Evolutionary conservation across 2,797 vertebrate genomes (phyloP), one percentile per base, ranked within the genome.

Genomic region (Diplodus puntazzo): DNA sequence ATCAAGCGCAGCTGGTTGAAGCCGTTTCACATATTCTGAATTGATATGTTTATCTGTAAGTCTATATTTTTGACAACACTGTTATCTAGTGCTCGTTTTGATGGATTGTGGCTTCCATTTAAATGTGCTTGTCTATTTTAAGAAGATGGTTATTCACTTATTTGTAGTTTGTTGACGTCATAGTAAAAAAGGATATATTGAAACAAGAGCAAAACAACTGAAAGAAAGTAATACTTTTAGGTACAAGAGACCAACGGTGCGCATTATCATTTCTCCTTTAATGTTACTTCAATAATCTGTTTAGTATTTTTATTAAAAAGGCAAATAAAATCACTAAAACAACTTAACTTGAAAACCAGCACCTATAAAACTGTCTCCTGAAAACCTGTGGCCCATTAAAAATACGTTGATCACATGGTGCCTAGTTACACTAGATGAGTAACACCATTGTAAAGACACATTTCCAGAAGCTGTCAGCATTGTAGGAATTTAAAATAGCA

Each of bases 361-460:
- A 25, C 12, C 2, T 42, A 34, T 52, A 57, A 5, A 34, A 61
- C 23, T 10, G 11, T 3, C 58, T 45, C 20, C 17, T 69, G 46
- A 50, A 23, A 13, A 43, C 23, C 39, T 53, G 34, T 69, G 20
- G 57, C 43, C 27, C 18, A 16, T 21, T 68, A 8, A 54, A 59
- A 42, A 13, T 25, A 72, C 27, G 60, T 57, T 39, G 54, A 65
- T 65, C 71, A 34, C 45, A 49, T 65, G 53, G 43, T 58, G 45
- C 45, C 45, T 42, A 13, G 27, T 58, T 50, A 1, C 18, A 21
- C 13, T 11, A 30, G 23, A 50, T 62, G 50, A 68, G 58, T 54
- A 59, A 49, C 7, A 1, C 11, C 39, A 30, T 39, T 64, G 14
- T 58, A 14, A 72, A 57, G 45, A 27, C 18, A 39, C 46, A 42